These are phyloP conservation scores for Thecocarcelia acutangulata DNA, from an alignment of 2,888 invertebrate species.

Conservation along the genomic window DNA sequence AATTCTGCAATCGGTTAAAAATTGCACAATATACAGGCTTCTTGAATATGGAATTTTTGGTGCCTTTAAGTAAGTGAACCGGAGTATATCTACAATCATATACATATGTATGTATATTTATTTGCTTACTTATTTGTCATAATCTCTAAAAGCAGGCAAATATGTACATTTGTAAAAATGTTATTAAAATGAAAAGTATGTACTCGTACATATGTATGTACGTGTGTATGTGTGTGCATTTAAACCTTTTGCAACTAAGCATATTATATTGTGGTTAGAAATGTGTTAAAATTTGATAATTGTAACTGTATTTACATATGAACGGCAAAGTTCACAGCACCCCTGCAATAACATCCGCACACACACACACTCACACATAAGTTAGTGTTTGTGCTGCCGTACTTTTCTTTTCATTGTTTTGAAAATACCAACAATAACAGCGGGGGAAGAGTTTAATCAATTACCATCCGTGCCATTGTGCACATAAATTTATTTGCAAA, in stretches of 20 bases:
- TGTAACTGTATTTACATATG: conserved; percentile 27
- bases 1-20: too few relatives aligned
- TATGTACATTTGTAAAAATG: neutral
- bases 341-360: neutral
- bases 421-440: neutral
- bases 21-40: too few relatives aligned
- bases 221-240: neutral
- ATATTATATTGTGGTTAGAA: conserved; percentile 50
- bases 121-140: conserved; percentile 20
- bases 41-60: too few relatives aligned
- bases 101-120: too few relatives aligned
- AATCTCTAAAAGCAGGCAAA: conserved; percentile 46
- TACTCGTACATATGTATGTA: too few relatives aligned
- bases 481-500: conserved; percentile 51
- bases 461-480: conserved; percentile 9
- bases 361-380: neutral
- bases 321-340: conserved; percentile 16
- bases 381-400: conserved; percentile 4
- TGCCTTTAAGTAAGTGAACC: too few relatives aligned
- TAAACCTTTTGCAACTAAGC: conserved; percentile 26
- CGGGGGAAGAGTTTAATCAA: conserved; percentile 25
- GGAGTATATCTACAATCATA: neutral
- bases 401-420: conserved; percentile 35
- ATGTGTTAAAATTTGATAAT: conserved; percentile 66
- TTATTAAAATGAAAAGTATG: conserved; percentile 1